Evolutionary conservation across 2,888 invertebrate species (phyloP).

Genomic region (Conchocele bisecta): DNA sequence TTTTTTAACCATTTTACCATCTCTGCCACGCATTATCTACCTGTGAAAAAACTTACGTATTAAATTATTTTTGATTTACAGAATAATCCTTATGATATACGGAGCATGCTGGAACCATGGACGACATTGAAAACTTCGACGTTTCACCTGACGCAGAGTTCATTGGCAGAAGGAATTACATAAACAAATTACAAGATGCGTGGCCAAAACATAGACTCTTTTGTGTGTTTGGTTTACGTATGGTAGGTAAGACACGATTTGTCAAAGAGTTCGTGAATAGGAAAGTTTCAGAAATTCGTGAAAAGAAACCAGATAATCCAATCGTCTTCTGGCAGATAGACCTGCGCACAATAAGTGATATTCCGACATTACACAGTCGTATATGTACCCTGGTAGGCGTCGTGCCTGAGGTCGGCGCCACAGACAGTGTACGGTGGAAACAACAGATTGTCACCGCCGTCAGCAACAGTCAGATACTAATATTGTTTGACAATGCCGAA

Average conservation of each 20-base stretch:
- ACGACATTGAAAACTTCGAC: no score
- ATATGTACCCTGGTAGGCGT: slow-evolving; percentile 32
- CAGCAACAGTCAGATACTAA: not conserved
- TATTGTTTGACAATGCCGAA: slow-evolving; percentile 66
- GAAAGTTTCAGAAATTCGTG: not conserved
- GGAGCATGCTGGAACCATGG: no score
- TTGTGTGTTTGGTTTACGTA: slow-evolving; percentile 59
- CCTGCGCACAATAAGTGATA: not conserved
- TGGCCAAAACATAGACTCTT: slow-evolving; percentile 49
- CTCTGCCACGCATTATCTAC: no score
- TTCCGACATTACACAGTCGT: slow-evolving; percentile 12
- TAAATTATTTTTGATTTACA: no score
- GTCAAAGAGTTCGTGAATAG: slow-evolving; percentile 41
- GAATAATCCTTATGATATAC: no score
- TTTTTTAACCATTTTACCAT: no score
- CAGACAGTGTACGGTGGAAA: not conserved
- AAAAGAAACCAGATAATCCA: no score
- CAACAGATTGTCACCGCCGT: slow-evolving; percentile 2
- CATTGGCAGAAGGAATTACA: no score
- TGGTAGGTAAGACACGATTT: slow-evolving; percentile 60
- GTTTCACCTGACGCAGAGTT: no score
- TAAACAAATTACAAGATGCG: no score
- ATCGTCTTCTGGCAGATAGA: not conserved
- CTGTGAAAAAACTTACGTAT: no score
- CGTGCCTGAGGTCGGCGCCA: slow-evolving; percentile 20